Evolutionary conservation across 2,113 vertebrate species (phyloP).

Genomic region (Trichomycterus rosablanca): DNA sequence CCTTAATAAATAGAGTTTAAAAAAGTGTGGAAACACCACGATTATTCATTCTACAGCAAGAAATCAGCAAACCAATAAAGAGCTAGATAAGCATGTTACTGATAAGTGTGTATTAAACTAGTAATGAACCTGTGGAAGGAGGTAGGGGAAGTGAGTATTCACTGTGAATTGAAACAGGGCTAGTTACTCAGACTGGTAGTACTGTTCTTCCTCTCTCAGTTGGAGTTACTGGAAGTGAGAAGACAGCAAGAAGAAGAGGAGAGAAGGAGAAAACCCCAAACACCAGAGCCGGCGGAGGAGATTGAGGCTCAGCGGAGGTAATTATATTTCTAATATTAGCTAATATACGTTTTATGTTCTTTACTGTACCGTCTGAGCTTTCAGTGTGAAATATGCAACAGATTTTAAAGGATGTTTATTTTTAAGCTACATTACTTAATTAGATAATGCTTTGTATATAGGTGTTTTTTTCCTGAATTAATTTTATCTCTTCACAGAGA

Average conservation of each 20-base stretch:
- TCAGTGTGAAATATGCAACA: no score
- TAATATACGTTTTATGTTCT: no score
- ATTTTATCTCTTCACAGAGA: slow-evolving; percentile 54
- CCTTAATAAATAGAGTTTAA: no score
- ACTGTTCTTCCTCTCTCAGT: slow-evolving; percentile 49
- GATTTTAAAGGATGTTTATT: no score
- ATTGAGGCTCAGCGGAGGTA: slow-evolving; percentile 79
- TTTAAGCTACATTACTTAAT: no score
- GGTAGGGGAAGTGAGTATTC: background rate
- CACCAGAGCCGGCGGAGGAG: slow-evolving; percentile 74
- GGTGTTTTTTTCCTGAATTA: background rate
- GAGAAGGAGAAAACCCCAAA: slow-evolving; percentile 77
- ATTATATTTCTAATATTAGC: slow-evolving; percentile 11
- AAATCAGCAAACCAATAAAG: no score
- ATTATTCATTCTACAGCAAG: no score
- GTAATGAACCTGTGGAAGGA: background rate
- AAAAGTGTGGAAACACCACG: no score
- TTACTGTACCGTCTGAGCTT: no score
- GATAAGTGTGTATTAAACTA: background rate
- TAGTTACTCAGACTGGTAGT: background rate
- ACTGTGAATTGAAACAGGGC: no score
- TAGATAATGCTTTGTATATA: background rate
- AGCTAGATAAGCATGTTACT: no score
- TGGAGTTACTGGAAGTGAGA: slow-evolving; percentile 94
- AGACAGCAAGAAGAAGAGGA: slow-evolving; percentile 92